phyloP scores from a whole-genome alignment of 2,888 invertebrate species.

The Operophtera brumata region DNA sequence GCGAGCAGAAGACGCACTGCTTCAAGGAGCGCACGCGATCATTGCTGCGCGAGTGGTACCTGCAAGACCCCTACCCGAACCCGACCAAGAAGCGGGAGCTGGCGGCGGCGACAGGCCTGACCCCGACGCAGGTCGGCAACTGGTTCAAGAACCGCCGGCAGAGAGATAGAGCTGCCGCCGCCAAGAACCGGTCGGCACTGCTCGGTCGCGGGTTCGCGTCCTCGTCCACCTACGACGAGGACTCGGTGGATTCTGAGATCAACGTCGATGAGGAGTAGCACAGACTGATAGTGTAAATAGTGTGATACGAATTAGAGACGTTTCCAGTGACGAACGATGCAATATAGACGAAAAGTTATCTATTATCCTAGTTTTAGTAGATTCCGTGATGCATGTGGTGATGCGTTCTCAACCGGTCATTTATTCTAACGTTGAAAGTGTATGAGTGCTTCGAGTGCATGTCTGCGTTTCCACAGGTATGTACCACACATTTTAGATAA shows the following conservation, averaged over 20 bases:
- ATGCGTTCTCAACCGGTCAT: conserved; percentile 60
- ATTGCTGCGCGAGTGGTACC: conserved; percentile 97
- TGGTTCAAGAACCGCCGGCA: conserved; percentile 99
- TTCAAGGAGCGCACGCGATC: conserved; percentile 98
- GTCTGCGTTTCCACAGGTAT: conserved; percentile 64
- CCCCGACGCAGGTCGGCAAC: conserved; percentile 96
- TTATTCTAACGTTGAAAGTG: conserved; percentile 62
- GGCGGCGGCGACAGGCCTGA: conserved; percentile 97
- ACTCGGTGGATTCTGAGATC: conserved; percentile 76
- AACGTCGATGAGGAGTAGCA: conserved; percentile 77
- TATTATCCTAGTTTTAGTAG: conserved; percentile 58
- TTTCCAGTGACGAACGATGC: conserved; percentile 58
- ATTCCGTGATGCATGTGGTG: conserved; percentile 66
- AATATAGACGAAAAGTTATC: conserved; percentile 60
- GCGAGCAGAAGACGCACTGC: conserved; percentile 99
- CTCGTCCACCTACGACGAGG: conserved; percentile 77
- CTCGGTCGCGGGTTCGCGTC: conserved; percentile 76
- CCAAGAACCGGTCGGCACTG: conserved; percentile 94
- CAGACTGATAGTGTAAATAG: conserved; percentile 60
- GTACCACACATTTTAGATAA: conserved; percentile 55
- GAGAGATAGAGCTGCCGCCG: conserved; percentile 96
- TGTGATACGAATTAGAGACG: conserved; percentile 44
- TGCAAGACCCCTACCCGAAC: conserved; percentile 98
- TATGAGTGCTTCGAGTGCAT: conserved; percentile 64
- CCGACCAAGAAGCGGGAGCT: conserved; percentile 97